Evolutionary conservation across 2,888 invertebrate species (phyloP).

Genomic region (Lepidochitona cinerea): DNA sequence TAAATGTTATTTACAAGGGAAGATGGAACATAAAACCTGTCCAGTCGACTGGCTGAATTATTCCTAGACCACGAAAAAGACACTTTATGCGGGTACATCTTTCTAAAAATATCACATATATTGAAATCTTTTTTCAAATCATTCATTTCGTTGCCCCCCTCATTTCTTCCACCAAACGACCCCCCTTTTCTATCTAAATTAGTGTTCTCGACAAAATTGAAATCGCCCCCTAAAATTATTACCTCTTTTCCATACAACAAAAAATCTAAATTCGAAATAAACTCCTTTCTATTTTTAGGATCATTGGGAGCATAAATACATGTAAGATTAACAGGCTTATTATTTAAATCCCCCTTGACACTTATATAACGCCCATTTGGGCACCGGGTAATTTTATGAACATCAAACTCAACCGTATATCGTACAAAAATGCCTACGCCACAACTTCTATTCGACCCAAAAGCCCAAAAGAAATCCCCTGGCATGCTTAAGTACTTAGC

Average conservation of each 20-base stretch:
- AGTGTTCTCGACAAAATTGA: constrained; percentile 23
- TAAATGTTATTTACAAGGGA: background rate
- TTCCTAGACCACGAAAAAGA: background rate
- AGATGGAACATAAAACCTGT: background rate
- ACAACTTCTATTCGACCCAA: background rate
- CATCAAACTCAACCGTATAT: too few species aligned
- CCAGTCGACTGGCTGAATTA: background rate
- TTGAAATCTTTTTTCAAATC: constrained; percentile 14
- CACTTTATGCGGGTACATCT: constrained; percentile 12
- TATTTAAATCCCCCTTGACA: background rate
- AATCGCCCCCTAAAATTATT: constrained; percentile 22
- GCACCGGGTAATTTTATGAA: background rate
- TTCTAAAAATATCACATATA: constrained; percentile 18
- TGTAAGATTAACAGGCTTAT: background rate
- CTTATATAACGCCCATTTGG: background rate
- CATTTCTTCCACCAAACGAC: constrained; percentile 10
- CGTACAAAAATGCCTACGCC: background rate
- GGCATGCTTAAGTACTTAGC: background rate
- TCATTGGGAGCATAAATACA: background rate
- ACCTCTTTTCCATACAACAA: background rate
- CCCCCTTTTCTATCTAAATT: constrained; percentile 20
- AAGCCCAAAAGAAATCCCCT: background rate
- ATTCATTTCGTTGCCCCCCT: constrained; percentile 12
- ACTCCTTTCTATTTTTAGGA: background rate
- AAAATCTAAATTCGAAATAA: background rate